phyloP scores from a whole-genome alignment of 2,113 vertebrate genomes.

The Bambusicola thoracicus region DNA sequence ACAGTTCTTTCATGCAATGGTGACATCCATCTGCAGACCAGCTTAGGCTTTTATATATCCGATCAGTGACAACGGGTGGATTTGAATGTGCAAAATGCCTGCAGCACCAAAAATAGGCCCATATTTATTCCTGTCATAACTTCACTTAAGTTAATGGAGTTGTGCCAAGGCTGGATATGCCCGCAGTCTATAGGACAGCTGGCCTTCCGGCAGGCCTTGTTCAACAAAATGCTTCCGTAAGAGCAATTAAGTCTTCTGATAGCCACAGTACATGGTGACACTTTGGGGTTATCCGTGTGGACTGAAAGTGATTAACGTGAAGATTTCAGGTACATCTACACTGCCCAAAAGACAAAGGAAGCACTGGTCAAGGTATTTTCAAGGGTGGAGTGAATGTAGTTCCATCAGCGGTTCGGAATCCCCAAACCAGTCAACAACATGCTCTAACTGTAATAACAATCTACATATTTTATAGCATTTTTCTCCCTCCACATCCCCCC shows the following conservation, averaged over 20 bases:
- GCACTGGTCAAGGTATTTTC: slow-evolving; percentile 14
- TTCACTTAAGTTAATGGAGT: neutral
- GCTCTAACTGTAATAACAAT: too few species aligned
- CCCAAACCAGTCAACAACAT: neutral
- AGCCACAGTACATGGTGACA: neutral
- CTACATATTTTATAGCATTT: neutral
- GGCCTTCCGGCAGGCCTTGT: neutral
- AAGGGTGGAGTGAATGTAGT: slow-evolving; percentile 1
- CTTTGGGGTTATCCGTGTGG: neutral
- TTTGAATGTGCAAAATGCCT: neutral
- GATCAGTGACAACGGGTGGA: neutral
- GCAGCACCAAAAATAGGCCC: slow-evolving; percentile 34
- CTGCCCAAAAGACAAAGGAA: neutral
- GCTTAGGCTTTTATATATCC: neutral
- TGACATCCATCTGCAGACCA: rapidly evolving
- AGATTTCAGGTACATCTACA: neutral
- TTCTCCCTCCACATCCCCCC: neutral
- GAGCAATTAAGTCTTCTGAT: neutral
- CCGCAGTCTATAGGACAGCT: neutral
- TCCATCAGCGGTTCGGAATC: slow-evolving; percentile 38
- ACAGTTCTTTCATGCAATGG: neutral
- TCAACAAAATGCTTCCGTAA: neutral
- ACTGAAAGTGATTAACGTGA: neutral
- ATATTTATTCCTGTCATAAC: slow-evolving; percentile 19
- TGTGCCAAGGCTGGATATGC: neutral